Evolutionary conservation across 2,888 invertebrate species (phyloP).

Genomic region (Amiota communis): DNA sequence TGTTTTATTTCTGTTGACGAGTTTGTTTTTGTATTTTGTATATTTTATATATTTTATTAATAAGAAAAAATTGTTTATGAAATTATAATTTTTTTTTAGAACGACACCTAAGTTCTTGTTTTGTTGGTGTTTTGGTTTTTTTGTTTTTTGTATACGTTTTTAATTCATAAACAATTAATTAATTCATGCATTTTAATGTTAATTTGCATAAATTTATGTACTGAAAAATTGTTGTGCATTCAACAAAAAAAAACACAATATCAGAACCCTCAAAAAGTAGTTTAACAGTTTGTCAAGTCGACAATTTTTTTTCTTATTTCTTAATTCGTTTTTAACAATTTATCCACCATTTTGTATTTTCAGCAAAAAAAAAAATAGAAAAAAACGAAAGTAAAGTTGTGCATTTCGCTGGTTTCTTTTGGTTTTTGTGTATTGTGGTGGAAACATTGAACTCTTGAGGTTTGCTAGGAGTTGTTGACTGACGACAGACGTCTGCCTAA

Average conservation of each 20-base stretch:
- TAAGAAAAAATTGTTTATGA: conserved; percentile 24
- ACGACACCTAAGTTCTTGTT: conserved; percentile 40
- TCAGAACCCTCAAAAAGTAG: conserved; percentile 52
- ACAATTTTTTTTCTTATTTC: conserved; percentile 33
- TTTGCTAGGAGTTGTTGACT: conserved; percentile 10
- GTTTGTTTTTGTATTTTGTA: conserved; percentile 47
- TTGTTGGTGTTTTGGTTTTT: conserved; percentile 32
- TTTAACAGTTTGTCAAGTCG: conserved; percentile 57
- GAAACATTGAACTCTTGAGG: not conserved
- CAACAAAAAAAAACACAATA: conserved; percentile 19
- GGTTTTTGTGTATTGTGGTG: too few species aligned
- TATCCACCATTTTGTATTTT: conserved; percentile 54
- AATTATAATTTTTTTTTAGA: conserved; percentile 32
- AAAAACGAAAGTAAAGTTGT: conserved; percentile 30
- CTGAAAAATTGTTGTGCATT: conserved; percentile 36
- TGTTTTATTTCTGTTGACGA: conserved; percentile 52
- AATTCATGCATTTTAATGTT: conserved; percentile 64
- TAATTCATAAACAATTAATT: conserved; percentile 68
- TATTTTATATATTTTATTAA: too few species aligned
- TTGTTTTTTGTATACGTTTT: conserved; percentile 56
- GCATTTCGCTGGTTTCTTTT: not conserved
- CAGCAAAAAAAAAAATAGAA: conserved; percentile 53
- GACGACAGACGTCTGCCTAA: conserved; percentile 50
- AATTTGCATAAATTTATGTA: conserved; percentile 62
- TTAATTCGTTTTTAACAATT: not conserved